Conservation (phyloP, 2,888 invertebrate species). For the Callosobruchus maculatus region DNA sequence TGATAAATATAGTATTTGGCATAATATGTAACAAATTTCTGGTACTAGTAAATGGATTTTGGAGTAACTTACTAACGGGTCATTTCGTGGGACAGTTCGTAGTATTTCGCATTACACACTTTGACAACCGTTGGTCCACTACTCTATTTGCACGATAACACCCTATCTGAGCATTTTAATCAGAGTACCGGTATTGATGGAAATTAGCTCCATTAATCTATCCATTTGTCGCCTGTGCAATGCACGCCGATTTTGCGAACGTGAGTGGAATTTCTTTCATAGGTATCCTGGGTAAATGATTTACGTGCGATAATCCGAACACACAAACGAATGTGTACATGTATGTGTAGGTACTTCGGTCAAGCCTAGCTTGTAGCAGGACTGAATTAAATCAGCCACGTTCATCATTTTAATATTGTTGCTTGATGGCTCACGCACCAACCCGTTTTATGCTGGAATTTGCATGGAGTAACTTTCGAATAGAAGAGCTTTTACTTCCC, state of each 20-base stretch:
- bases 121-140: too few species aligned
- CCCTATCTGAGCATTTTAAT: background rate
- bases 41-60: too few species aligned
- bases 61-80: too few species aligned
- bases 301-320: background rate
- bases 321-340: background rate
- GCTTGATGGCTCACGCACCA: background rate
- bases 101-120: too few species aligned
- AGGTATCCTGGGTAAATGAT: background rate
- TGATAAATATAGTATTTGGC: too few species aligned
- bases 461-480: too few species aligned
- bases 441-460: background rate
- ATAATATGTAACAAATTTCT: too few species aligned
- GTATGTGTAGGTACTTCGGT: background rate
- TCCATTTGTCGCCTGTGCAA: background rate
- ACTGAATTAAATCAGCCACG: background rate
- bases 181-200: background rate
- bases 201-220: background rate
- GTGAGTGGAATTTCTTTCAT: background rate
- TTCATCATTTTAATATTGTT: background rate
- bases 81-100: too few species aligned
- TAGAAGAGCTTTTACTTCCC: too few species aligned
- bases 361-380: background rate
- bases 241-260: background rate
- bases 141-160: background rate